Evolutionary conservation across 2,797 vertebrate genomes (phyloP).

Genomic region (Ataeniobius toweri): DNA sequence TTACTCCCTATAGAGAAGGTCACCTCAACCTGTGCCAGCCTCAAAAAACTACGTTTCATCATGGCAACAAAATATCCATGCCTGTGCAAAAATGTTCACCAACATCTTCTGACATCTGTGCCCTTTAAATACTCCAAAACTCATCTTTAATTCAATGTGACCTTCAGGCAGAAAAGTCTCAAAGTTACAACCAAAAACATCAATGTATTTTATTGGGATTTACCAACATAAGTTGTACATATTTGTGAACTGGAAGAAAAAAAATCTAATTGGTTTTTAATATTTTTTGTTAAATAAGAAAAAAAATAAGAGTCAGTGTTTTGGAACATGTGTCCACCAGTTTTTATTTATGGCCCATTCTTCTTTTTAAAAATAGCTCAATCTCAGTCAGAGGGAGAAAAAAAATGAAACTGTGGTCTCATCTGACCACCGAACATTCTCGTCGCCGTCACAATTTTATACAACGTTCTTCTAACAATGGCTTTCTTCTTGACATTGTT

Average conservation of each 20-base stretch:
- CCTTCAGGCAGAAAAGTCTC: not conserved
- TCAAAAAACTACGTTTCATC: not conserved
- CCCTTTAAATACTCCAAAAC: not conserved
- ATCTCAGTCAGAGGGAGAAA: not conserved
- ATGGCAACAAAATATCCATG: not conserved
- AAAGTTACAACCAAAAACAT: too few species aligned
- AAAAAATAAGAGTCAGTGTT: not conserved
- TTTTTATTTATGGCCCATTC: not conserved
- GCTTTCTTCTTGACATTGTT: not conserved
- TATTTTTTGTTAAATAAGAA: too few species aligned
- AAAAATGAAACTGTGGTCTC: too few species aligned
- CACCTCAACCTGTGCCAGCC: conserved; percentile 11
- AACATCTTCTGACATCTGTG: too few species aligned
- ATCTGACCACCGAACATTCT: too few species aligned
- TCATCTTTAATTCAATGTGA: not conserved
- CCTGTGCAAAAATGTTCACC: too few species aligned
- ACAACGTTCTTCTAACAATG: too few species aligned
- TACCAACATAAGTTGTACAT: too few species aligned
- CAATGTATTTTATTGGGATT: too few species aligned
- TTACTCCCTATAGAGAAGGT: conserved; percentile 13
- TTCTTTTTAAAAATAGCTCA: not conserved
- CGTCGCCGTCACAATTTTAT: too few species aligned
- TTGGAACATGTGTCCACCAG: not conserved
- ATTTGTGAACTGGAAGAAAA: too few species aligned
- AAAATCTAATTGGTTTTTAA: too few species aligned